Evolutionary conservation across 2,113 vertebrate species (phyloP).

Genomic region (Oxyura jamaicensis): DNA sequence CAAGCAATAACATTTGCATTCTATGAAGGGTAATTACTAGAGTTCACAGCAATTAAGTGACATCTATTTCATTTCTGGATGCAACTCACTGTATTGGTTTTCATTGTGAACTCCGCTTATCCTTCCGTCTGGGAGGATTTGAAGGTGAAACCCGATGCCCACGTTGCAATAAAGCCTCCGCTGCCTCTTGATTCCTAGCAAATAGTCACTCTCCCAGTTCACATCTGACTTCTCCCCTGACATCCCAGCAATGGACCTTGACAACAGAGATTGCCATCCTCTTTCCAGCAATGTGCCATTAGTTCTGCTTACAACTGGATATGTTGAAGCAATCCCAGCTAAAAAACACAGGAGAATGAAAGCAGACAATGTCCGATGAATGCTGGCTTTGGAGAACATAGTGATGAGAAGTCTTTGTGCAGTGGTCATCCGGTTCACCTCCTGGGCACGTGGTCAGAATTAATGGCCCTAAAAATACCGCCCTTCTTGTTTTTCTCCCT

Average conservation of each 20-base stretch:
- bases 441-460: slow-evolving; percentile 95
- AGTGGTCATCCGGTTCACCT: slow-evolving; percentile 92
- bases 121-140: slow-evolving; percentile 90
- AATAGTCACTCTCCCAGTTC: slow-evolving; percentile 94
- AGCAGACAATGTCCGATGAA: slow-evolving; percentile 85
- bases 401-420: slow-evolving; percentile 91
- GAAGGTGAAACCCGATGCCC: slow-evolving; percentile 98
- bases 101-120: slow-evolving; percentile 93
- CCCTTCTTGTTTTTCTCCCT: slow-evolving; percentile 94
- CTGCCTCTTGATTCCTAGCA: slow-evolving; percentile 95
- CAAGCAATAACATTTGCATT: slow-evolving; percentile 75
- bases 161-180: slow-evolving; percentile 98
- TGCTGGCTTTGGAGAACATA: slow-evolving; percentile 90
- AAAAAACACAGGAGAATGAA: slow-evolving; percentile 86
- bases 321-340: slow-evolving; percentile 82
- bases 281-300: slow-evolving; percentile 87
- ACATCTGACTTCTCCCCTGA: slow-evolving; percentile 87
- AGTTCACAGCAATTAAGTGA: slow-evolving; percentile 69
- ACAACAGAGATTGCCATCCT: slow-evolving; percentile 87
- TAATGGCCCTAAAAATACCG: slow-evolving; percentile 98
- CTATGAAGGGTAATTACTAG: slow-evolving; percentile 69
- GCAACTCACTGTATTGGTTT: slow-evolving; percentile 97
- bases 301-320: slow-evolving; percentile 82
- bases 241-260: slow-evolving; percentile 89
- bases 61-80: slow-evolving; percentile 79